phyloP scores from a whole-genome alignment of 2,113 vertebrate species.

The Saguinus midas region DNA sequence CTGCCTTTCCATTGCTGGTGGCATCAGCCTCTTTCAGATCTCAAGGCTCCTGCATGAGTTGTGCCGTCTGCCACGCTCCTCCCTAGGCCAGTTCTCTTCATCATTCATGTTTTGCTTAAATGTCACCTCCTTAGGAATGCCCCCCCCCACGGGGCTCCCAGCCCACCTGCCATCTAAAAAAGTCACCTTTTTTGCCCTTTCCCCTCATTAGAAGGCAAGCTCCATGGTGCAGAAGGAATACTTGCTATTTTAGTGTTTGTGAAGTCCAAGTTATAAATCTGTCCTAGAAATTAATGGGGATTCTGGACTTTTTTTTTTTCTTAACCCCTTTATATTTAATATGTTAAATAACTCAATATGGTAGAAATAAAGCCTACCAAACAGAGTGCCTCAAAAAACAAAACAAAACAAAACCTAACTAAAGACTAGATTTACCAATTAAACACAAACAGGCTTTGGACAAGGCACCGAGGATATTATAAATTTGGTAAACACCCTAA shows the following conservation, averaged over 20 bases:
- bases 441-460: background rate
- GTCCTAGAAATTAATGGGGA: too few species aligned
- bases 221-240: accelerated
- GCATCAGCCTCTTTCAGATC: background rate
- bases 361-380: background rate
- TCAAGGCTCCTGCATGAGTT: background rate
- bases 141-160: background rate
- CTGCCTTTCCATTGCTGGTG: background rate
- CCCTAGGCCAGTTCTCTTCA: background rate
- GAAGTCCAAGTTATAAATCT: background rate
- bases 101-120: background rate
- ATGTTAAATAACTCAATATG: background rate
- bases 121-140: background rate
- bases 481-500: background rate
- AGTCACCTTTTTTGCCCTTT: background rate
- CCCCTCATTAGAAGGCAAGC: background rate
- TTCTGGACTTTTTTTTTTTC: background rate
- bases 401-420: background rate
- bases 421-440: background rate
- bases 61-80: background rate
- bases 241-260: background rate
- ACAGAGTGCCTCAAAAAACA: background rate
- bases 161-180: background rate
- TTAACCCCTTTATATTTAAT: background rate
- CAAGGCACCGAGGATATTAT: background rate